Base-by-base conservation (phyloP, 2,888 invertebrate genomes). In the Thumatha senex region DNA sequence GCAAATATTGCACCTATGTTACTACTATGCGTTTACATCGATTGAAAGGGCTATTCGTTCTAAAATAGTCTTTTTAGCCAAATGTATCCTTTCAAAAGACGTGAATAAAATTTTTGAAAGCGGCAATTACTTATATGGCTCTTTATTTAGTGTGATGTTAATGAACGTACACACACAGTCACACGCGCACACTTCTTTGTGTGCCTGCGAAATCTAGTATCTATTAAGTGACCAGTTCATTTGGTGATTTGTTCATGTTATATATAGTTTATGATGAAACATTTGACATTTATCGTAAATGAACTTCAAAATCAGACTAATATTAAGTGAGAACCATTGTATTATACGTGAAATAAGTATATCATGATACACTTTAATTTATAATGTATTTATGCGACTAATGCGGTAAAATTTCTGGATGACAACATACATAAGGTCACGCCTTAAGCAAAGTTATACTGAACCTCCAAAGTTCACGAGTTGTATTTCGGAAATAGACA, bases 161-260 rank as follows among this genome's bases (percentile, higher is more conserved):
- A 82, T 78, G 82, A 81, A 86, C 85, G 79, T 78, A 82, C 84
- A 89, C 84, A 88, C 88, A 89, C 88, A 80, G 81, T 75, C 86
- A 82, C 87, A 81, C 83, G 72, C 84, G 76, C 87, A 85, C 84
- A 84, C 86, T 78, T 61, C 36, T 65, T 61, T 64, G 66, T 61
- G 61, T 68, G 86, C 71, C 86, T 83, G 87, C 83, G 86, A 88
- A 86, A 86, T 64, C 51, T 29, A n/a, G n/a, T n/a, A 13, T 29
- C 40, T 42, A 40, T 42, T 24, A 34, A 46, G 24, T 14, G 51
- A 54, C 74, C 77, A 76, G 58, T 62, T 66, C 65, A 39, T 46
- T 55, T 70, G 74, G 75, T 48, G 43, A 54, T 58, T 46, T 59
- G 36, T n/a, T 44, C 3, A 40, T 45, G 44, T 48, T 46, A 24